phyloP scores from a whole-genome alignment of 2,888 invertebrate species.

The Mellilla xanthometata region DNA sequence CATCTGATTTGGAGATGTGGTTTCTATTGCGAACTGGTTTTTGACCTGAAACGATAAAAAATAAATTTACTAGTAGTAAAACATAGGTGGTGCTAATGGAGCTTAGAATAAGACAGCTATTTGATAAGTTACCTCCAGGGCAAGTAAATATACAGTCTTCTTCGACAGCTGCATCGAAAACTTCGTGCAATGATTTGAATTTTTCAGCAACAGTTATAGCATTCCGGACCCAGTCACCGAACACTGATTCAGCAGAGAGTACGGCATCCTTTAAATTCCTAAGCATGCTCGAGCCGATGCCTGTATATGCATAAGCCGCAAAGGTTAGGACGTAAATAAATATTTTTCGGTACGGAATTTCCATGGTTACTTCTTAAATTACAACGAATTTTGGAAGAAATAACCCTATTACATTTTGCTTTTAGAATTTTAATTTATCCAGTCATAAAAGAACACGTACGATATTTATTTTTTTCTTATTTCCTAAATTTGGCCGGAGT shows the following conservation, averaged over 20 bases:
- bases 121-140: conserved; percentile 83
- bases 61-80: background rate
- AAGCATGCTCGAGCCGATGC: conserved; percentile 89
- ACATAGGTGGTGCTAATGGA: no score
- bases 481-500: background rate
- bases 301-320: conserved; percentile 90
- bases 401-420: background rate
- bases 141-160: conserved; percentile 91
- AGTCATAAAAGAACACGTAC: conserved; percentile 18
- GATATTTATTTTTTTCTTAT: conserved; percentile 8
- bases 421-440: background rate
- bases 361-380: conserved; percentile 76
- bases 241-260: conserved; percentile 89
- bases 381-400: background rate
- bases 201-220: conserved; percentile 88
- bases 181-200: conserved; percentile 89
- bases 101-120: background rate
- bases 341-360: conserved; percentile 89
- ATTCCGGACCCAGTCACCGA: conserved; percentile 89
- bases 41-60: conserved; percentile 74
- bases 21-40: conserved; percentile 87
- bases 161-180: conserved; percentile 92
- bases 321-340: conserved; percentile 89
- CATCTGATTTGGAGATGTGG: conserved; percentile 89
- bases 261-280: conserved; percentile 90